These are phyloP conservation scores for Dendronephthya gigantea DNA, from an alignment of 64 coral and sea anemone species.

Conservation along the genomic window DNA sequence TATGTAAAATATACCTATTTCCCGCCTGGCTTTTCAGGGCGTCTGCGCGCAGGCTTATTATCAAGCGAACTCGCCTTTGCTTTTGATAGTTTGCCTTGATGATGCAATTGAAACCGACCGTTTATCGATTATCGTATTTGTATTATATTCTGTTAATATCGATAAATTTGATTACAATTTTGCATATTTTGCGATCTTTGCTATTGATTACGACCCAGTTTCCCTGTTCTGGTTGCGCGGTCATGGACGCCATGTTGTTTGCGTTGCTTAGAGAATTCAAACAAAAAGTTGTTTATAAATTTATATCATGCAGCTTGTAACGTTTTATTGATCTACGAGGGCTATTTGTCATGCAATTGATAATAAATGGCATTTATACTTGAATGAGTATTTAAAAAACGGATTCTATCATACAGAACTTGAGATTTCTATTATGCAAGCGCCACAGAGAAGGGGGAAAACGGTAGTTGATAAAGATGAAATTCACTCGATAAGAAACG, in stretches of 20 bases:
- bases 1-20: no score
- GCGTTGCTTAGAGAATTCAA: constrained; percentile 8
- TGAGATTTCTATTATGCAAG: background rate
- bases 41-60: no score
- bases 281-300: constrained; percentile 12
- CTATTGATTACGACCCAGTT: background rate
- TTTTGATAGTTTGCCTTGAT: no score
- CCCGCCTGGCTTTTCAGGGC: no score
- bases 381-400: no score
- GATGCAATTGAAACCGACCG: no score
- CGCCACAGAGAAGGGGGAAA: background rate
- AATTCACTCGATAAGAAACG: background rate
- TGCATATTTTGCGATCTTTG: no score
- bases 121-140: no score
- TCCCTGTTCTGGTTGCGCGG: background rate
- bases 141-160: no score
- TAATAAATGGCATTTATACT: background rate
- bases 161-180: no score
- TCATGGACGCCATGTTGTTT: background rate
- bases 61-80: no score
- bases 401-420: background rate
- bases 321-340: background rate
- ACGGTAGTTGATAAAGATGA: background rate
- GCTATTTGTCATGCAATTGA: background rate
- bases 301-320: background rate